Conservation (phyloP, 2,113 vertebrate genomes). For the Sus scrofa region DNA sequence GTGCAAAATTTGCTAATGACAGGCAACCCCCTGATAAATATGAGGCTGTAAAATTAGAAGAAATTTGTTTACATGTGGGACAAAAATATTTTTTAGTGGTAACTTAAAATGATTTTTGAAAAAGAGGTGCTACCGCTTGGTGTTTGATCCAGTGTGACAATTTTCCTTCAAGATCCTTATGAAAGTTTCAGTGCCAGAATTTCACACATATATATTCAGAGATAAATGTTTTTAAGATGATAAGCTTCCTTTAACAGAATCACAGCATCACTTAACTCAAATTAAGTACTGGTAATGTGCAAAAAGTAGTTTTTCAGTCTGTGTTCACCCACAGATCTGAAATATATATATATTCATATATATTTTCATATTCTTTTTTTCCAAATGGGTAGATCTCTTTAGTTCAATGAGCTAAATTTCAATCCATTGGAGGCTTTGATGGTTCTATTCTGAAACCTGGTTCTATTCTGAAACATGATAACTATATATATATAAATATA, state of each 20-base stretch:
- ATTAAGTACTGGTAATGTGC: conserved; percentile 68
- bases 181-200: conserved; percentile 75
- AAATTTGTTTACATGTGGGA: conserved; percentile 65
- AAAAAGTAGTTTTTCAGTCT: conserved; percentile 64
- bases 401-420: conserved; percentile 53
- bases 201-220: conserved; percentile 77
- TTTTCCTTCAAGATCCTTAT: conserved; percentile 75
- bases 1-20: conserved; percentile 61
- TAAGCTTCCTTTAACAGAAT: conserved; percentile 65
- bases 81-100: conserved; percentile 76
- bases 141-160: conserved; percentile 74
- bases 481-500: too few relatives aligned
- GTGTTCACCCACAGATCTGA: background rate
- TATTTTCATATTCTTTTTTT: background rate
- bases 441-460: background rate
- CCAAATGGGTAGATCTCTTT: conserved; percentile 20
- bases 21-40: conserved; percentile 60
- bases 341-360: background rate
- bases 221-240: conserved; percentile 79
- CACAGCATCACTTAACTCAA: conserved; percentile 59
- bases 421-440: background rate
- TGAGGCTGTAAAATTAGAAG: conserved; percentile 62
- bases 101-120: conserved; percentile 74
- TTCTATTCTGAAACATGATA: background rate
- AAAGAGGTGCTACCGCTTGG: conserved; percentile 66